A percentile compares a stretch with the other conserved stretches of the same genome.
Evolutionary conservation across 1,140 invertebrate species (phyloP).

Genomic region (Dinoponera quadriceps): DNA sequence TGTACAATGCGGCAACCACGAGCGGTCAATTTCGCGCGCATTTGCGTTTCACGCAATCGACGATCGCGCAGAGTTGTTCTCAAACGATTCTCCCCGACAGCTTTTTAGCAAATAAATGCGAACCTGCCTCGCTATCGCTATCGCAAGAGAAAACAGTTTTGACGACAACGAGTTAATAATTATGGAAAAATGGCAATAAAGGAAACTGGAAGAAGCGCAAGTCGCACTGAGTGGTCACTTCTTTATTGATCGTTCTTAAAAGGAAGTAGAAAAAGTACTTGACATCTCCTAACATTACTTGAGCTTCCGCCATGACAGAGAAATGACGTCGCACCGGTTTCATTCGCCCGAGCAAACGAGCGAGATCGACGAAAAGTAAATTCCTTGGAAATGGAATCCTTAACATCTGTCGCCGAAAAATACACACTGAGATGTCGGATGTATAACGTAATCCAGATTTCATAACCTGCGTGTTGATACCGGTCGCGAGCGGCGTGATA

Average conservation of each 20-base stretch:
- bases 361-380: too few relatives aligned
- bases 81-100: too few relatives aligned
- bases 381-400: too few relatives aligned
- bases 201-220: constrained; percentile 28
- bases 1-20: constrained; percentile 3
- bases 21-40: neutral
- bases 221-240: constrained; percentile 15
- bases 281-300: constrained; percentile 33
- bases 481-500: neutral
- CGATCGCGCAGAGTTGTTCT: too few relatives aligned
- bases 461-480: too few relatives aligned
- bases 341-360: too few relatives aligned
- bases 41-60: neutral
- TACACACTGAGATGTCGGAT: too few relatives aligned
- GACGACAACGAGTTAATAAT: neutral
- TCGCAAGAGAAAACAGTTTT: neutral
- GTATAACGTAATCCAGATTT: too few relatives aligned
- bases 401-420: too few relatives aligned
- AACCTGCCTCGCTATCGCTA: neutral
- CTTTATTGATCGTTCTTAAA: constrained; percentile 62
- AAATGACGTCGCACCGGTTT: neutral
- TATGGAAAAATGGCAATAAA: constrained; percentile 19
- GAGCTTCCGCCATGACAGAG: constrained; percentile 43
- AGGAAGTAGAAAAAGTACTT: constrained; percentile 66
- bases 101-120: too few relatives aligned